Base-by-base conservation (phyloP, 2,113 vertebrate species). In the Pionites leucogaster region DNA sequence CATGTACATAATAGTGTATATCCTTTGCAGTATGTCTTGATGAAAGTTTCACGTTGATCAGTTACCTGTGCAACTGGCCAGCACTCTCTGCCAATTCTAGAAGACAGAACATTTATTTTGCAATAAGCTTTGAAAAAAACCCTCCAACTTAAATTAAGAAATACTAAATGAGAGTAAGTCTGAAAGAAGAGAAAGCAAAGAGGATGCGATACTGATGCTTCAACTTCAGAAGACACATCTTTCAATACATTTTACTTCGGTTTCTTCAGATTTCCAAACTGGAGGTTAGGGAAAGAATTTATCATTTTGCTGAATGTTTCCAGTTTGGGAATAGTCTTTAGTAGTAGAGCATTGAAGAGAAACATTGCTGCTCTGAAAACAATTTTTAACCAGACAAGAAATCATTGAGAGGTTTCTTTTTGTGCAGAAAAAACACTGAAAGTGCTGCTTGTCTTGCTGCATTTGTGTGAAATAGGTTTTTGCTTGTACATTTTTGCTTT, bases 31-130 rank as follows among this genome's bases (percentile, higher is more conserved):
- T 19, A 37, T 47, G 60, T 78, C 80, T 88, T 72, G 65, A 81
- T 93, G 47, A 86, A 96, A 69, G 68, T 86, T 95, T 88, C 37
- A 53, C 81, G 62, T 79, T 84, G 77, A 91, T 87, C 88, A 87
- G 57, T 89, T 72, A 72, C n/a, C 64, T 91, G 77, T 88, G 96
- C 83, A 93, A 68, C 57, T 77, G 52, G 65, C 67, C 91, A 92
- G 53, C 18, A 24, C 7, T 92, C 62, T 79, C 72, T 91, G 47
- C 23, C 94, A 89, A 93, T 77, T 65, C 31, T 37, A 65, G 65
- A 69, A 87, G 72, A 80, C 44, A 91, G 80, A 72, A 76, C 37
- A 91, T 93, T 72, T 89, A 69, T 89, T 92, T 93, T 82, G 52
- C 63, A 41, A 90, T 13, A 92, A 39, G 82, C 52, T 69, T 77